Evolutionary conservation across 2,888 invertebrate genomes (phyloP).

Genomic region (Spodoptera exigua): DNA sequence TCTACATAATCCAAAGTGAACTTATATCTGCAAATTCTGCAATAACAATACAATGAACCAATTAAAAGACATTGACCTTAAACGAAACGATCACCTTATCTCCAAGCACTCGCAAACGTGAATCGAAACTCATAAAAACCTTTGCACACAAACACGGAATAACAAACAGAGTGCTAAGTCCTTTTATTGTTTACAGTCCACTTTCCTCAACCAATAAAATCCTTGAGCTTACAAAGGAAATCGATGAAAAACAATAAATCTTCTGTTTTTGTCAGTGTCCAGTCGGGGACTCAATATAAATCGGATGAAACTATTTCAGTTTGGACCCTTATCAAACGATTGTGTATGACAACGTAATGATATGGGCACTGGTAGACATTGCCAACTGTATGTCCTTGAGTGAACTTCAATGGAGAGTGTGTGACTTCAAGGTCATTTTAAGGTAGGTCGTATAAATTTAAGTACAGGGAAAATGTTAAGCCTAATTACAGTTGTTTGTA

Average conservation of each 20-base stretch:
- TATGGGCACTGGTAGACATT: conserved; percentile 14
- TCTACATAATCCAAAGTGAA: no score
- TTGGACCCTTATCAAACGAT: conserved; percentile 47
- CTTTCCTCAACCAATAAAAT: conserved; percentile 9
- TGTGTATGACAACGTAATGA: conserved; percentile 41
- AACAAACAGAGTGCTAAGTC: background rate
- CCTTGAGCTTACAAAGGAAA: conserved; percentile 17
- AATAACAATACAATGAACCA: no score
- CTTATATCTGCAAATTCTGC: no score
- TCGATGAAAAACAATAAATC: conserved; percentile 27
- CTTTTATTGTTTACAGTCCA: background rate
- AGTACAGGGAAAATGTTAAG: no score
- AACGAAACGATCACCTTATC: no score
- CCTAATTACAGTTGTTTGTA: no score
- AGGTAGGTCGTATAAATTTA: no score
- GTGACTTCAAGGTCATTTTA: no score
- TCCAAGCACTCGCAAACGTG: no score
- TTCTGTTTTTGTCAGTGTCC: conserved; percentile 29
- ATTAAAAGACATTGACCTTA: no score
- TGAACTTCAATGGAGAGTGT: conserved; percentile 6
- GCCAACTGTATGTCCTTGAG: conserved; percentile 17
- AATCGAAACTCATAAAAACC: no score
- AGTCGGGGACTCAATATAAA: conserved; percentile 17
- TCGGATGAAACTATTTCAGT: conserved; percentile 18
- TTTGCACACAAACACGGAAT: background rate